Percentiles rank a stretch among this genome's conserved stretches.
These are phyloP conservation scores for Sturnus vulgaris DNA, from an alignment of 2,113 vertebrate genomes.

Conservation along the genomic window DNA sequence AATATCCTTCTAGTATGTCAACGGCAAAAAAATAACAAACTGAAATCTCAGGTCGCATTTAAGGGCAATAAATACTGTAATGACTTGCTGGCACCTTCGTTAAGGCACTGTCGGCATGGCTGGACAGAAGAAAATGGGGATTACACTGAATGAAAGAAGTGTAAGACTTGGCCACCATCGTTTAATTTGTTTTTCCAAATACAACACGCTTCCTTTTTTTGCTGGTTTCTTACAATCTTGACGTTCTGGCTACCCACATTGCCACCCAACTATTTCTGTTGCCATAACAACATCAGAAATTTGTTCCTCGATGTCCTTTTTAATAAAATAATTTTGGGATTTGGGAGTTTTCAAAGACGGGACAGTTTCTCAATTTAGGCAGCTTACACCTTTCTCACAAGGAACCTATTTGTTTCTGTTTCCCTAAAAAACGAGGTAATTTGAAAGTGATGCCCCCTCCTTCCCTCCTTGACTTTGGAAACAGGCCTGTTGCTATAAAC, in stretches of 20 bases:
- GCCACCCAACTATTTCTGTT: slow-evolving; percentile 72
- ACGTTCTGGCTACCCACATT: slow-evolving; percentile 64
- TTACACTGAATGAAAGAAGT: neutral
- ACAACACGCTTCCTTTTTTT: slow-evolving; percentile 52
- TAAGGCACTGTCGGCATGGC: neutral
- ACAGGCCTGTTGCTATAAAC: slow-evolving; percentile 25
- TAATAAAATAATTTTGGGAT: slow-evolving; percentile 65
- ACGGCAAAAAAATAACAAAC: neutral
- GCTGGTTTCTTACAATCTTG: slow-evolving; percentile 52
- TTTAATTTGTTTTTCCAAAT: slow-evolving; percentile 43
- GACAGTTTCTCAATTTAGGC: slow-evolving; percentile 42
- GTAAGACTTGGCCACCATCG: slow-evolving; percentile 46
- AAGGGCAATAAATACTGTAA: neutral
- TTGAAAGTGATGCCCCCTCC: slow-evolving; percentile 21
- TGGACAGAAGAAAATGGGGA: slow-evolving; percentile 52
- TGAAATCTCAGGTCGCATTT: neutral
- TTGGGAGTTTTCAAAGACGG: neutral
- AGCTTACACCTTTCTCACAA: slow-evolving; percentile 43
- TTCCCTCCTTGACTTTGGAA: neutral
- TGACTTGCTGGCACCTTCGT: neutral
- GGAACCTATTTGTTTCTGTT: slow-evolving; percentile 32
- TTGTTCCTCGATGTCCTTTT: slow-evolving; percentile 66
- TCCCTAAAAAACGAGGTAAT: neutral
- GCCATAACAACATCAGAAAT: slow-evolving; percentile 78
- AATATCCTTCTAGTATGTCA: neutral